Conservation (phyloP, 2,113 vertebrate species). For the Macquaria australasica region DNA sequence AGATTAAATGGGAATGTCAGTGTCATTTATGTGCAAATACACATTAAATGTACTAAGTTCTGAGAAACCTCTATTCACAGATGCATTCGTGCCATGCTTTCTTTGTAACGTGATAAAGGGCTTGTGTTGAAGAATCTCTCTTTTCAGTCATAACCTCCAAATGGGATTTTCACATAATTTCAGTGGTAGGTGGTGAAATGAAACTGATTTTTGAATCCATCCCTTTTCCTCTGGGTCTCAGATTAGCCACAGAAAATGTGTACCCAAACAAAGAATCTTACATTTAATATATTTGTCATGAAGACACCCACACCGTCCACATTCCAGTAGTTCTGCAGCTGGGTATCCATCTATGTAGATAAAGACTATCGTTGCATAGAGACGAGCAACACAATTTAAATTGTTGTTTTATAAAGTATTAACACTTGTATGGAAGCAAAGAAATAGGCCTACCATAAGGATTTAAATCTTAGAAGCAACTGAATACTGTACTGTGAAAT, state of each 20-base stretch:
- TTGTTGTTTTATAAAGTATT: not conserved
- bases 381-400: not conserved
- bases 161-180: slow-evolving; percentile 58
- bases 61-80: slow-evolving; percentile 29
- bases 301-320: not conserved
- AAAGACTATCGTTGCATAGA: not conserved
- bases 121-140: slow-evolving; percentile 43
- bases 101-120: slow-evolving; percentile 39
- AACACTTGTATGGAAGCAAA: not conserved
- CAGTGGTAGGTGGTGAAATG: slow-evolving; percentile 21
- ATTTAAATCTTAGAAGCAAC: not conserved
- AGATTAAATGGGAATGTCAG: slow-evolving; percentile 13
- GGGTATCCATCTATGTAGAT: not conserved
- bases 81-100: slow-evolving; percentile 9
- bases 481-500: not conserved
- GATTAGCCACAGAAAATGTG: not conserved
- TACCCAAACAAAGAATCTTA: not conserved
- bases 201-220: slow-evolving; percentile 22
- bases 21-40: slow-evolving; percentile 58
- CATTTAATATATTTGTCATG: not conserved
- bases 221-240: not conserved
- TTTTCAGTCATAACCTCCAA: slow-evolving; percentile 44
- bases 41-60: slow-evolving; percentile 24
- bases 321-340: not conserved
- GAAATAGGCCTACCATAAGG: not conserved